These are phyloP conservation scores for Lochmaea capreae DNA, from an alignment of 2,888 invertebrate genomes.

Conservation along the genomic window DNA sequence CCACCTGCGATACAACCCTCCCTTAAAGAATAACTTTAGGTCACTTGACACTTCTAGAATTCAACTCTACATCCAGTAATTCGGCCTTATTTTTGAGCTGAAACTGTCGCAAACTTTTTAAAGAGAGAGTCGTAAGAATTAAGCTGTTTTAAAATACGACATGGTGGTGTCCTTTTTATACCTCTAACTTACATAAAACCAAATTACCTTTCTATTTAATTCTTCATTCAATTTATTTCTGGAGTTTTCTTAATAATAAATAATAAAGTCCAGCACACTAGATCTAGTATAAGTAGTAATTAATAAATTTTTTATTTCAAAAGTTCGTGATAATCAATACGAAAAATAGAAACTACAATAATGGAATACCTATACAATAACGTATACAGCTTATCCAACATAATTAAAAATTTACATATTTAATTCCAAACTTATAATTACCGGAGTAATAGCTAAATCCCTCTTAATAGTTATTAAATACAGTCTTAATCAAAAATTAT, in stretches of 20 bases:
- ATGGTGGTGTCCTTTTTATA: too few species aligned
- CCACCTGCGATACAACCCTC: too few species aligned
- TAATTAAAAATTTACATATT: neutral
- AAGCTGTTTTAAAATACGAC: too few species aligned
- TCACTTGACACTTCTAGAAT: too few species aligned
- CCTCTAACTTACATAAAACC: too few species aligned
- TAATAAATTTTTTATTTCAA: neutral
- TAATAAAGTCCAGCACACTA: neutral
- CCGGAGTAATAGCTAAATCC: conserved; percentile 11
- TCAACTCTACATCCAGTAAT: too few species aligned
- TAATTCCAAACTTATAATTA: conserved; percentile 15
- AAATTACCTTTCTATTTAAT: neutral
- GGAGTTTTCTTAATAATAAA: neutral
- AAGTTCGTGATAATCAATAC: neutral
- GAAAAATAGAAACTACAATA: neutral
- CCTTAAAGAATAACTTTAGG: too few species aligned
- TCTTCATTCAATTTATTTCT: neutral
- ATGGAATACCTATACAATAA: neutral
- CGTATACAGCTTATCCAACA: neutral
- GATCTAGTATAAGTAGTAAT: neutral
- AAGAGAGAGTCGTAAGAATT: too few species aligned
- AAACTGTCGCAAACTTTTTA: too few species aligned
- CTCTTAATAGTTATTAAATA: conserved; percentile 20
- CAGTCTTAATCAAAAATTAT: conserved; percentile 22
- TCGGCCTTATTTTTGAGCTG: too few species aligned